Conservation (phyloP, 2,113 vertebrate genomes). For the Solenodon paradoxus region DNA sequence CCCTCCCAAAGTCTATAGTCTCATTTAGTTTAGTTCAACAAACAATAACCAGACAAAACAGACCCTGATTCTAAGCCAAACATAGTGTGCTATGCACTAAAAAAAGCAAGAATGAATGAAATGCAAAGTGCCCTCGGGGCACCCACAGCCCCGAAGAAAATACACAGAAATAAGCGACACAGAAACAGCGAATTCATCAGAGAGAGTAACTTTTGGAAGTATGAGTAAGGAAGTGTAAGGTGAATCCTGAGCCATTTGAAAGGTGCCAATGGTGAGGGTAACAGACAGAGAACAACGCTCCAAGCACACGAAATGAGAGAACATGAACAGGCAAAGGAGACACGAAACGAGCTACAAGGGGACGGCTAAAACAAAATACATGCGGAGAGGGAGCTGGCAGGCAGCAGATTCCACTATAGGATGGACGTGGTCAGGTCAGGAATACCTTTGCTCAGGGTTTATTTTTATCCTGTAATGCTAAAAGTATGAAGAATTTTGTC, state of each 20-base stretch:
- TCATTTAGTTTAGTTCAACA: neutral
- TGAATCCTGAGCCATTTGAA: neutral
- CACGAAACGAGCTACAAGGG: neutral
- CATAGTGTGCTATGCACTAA: neutral
- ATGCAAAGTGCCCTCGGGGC: neutral
- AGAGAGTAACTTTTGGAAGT: neutral
- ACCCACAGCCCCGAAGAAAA: neutral
- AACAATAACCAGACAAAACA: neutral
- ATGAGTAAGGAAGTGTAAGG: neutral
- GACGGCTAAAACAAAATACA: neutral
- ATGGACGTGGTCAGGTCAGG: neutral
- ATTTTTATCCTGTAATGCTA: neutral
- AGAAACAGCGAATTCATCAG: neutral
- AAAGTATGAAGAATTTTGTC: neutral
- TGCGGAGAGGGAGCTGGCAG: fast-evolving
- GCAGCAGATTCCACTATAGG: neutral
- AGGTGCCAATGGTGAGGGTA: neutral
- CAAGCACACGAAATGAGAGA: neutral
- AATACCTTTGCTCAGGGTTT: neutral
- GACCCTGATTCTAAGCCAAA: neutral
- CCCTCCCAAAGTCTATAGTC: neutral
- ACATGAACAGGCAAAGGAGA: neutral
- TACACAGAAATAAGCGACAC: neutral
- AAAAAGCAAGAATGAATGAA: neutral
- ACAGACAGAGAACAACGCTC: neutral